Base-by-base conservation (phyloP, 2,888 invertebrate genomes). In the Colletes collaris region DNA sequence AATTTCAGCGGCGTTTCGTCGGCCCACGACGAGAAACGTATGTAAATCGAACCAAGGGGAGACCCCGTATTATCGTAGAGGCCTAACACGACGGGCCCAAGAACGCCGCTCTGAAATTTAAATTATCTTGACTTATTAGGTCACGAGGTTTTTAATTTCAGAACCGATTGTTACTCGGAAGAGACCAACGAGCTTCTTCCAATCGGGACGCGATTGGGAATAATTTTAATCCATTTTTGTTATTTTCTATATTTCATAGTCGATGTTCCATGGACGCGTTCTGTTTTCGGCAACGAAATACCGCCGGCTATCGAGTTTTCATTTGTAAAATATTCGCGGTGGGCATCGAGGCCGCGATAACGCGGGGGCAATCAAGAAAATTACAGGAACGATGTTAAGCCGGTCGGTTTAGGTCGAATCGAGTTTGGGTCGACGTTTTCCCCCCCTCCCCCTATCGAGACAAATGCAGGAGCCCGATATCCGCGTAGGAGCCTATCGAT, bases 1-100 rank as follows among this genome's bases (percentile, higher is more conserved):
- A 85, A 84, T 87, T 85, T 89, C 87, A 81, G 63, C 86, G 56
- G 66, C 79, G 81, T 73, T 75, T 78, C 86, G 80, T 80, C 81
- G 53, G 67, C 10, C 11, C 55, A 7, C 52, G 59, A 50, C 72
- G 67, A 63, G 65, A 49, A 49, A 16, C 66, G 73, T 65, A 52
- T 66, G 84, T 79, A 82, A 86, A 85, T 80, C 53, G 50, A 37
- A 65, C 52, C n/a, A 46, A 27, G 10, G 8, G 7, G 40, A 6
- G 40, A 27, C 27, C 27, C 27, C 27, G 27, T 27, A 27, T 27
- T 62, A 60, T 50, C 40, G 49, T 40, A n/a, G 52, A 16, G 37
- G 11, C 44, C 46, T 35, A 52, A 70, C 50, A 37, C 44, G 53
- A 70, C 19, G 59, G 69, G n/a, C 16, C 52, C 59, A 8, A 16